phyloP scores from a whole-genome alignment of 1,140 invertebrate species.

The Luehdorfia chinensis region DNA sequence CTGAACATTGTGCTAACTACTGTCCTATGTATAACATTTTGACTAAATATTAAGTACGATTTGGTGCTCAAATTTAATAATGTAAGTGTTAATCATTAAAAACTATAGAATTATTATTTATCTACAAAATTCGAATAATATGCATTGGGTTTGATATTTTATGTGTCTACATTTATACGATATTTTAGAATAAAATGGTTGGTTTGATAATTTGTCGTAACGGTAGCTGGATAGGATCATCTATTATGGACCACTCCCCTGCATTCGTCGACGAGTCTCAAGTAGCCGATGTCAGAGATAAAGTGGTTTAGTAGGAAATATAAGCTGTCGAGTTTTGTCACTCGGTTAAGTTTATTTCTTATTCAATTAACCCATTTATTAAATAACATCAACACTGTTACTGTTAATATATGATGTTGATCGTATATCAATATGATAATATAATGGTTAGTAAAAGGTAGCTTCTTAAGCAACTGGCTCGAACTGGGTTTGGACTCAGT shows the following conservation, averaged over 20 bases:
- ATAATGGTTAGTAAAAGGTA: no score
- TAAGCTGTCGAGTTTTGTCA: no score
- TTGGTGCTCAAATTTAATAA: constrained; percentile 75
- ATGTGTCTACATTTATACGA: constrained; percentile 34
- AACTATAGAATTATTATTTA: constrained; percentile 67
- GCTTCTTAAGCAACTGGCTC: no score
- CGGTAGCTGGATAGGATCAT: not conserved
- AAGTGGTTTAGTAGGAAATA: not conserved
- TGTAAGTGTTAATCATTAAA: constrained; percentile 67
- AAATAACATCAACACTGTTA: no score
- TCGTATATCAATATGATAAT: no score
- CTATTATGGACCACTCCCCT: not conserved
- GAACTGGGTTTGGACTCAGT: no score
- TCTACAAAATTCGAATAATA: constrained; percentile 65
- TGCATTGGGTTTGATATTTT: constrained; percentile 49
- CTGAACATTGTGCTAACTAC: constrained; percentile 74
- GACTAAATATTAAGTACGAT: constrained; percentile 76
- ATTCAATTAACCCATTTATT: no score
- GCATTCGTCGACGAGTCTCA: not conserved
- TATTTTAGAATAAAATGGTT: constrained; percentile 15
- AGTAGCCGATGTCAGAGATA: not conserved
- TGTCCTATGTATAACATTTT: constrained; percentile 64
- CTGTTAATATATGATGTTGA: no score
- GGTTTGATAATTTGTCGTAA: not conserved
- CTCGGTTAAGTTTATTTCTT: no score